phyloP scores from a whole-genome alignment of 2,113 vertebrate genomes.

The Sturnus vulgaris region DNA sequence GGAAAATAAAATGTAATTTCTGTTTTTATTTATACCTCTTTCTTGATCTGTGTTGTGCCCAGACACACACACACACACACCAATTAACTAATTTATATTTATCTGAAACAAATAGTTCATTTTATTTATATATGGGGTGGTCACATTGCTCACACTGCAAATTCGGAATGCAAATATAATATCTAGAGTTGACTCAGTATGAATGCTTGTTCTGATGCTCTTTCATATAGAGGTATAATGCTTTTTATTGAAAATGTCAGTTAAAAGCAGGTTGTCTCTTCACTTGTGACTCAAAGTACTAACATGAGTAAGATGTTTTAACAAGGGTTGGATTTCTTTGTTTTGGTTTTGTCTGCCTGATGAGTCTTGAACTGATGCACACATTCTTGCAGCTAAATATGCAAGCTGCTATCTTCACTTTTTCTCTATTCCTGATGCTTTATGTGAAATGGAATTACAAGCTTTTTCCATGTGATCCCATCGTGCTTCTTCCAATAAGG shows the following conservation, averaged over 20 bases:
- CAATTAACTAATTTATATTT: neutral
- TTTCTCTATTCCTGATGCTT: neutral
- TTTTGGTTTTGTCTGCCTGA: neutral
- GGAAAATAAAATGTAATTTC: neutral
- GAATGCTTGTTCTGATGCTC: neutral
- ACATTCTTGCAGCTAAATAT: neutral
- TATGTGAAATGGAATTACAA: neutral
- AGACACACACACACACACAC: neutral
- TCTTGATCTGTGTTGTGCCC: neutral
- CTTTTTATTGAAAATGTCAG: neutral
- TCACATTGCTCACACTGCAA: neutral
- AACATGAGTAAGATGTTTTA: neutral
- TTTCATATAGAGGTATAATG: neutral
- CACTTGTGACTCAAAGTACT: neutral
- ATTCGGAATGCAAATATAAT: neutral
- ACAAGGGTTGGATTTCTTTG: neutral
- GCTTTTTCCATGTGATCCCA: neutral
- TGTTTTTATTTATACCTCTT: neutral
- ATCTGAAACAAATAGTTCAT: neutral
- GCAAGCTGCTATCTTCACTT: neutral
- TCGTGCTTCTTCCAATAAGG: neutral
- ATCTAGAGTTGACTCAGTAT: neutral
- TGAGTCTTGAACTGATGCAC: neutral
- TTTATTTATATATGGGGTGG: neutral
- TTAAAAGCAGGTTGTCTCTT: neutral